These are phyloP conservation scores for Dendronephthya gigantea DNA, from an alignment of 64 coral and sea anemone species.

Conservation along the genomic window DNA sequence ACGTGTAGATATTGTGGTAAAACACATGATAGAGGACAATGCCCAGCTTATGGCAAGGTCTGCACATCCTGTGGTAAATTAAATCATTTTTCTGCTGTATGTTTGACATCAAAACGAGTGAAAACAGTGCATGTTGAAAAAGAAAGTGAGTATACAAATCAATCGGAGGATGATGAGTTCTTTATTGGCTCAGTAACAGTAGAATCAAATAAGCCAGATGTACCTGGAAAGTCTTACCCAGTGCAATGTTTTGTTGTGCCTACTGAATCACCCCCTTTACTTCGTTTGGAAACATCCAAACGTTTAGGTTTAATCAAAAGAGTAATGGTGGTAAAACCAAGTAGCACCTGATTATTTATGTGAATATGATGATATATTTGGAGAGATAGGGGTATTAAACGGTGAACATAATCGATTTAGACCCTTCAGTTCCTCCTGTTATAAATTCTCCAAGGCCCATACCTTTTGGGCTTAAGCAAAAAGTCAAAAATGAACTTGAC, in stretches of 20 bases:
- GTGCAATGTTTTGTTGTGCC: not conserved
- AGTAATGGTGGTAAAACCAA: not conserved
- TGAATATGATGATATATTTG: constrained; percentile 3
- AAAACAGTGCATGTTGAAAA: not conserved
- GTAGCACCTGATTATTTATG: not conserved
- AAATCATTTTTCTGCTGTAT: not conserved
- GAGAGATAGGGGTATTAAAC: not conserved
- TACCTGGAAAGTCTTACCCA: not conserved
- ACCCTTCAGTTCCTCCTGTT: constrained; percentile 2
- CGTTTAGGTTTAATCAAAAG: not conserved
- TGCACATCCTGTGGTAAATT: not conserved
- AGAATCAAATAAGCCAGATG: not conserved
- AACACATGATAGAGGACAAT: not conserved
- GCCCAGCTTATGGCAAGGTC: not conserved
- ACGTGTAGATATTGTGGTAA: not conserved
- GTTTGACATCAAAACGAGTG: not conserved
- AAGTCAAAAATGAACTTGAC: too few species aligned
- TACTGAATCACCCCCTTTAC: not conserved
- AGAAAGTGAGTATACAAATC: not conserved
- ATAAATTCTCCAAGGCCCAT: not conserved
- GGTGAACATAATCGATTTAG: constrained; percentile 7
- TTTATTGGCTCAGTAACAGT: not conserved
- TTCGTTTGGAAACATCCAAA: not conserved
- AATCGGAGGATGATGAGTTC: not conserved
- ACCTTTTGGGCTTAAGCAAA: not conserved